Base-by-base conservation (phyloP, 1,140 invertebrate species). In the Portunus trituberculatus region DNA sequence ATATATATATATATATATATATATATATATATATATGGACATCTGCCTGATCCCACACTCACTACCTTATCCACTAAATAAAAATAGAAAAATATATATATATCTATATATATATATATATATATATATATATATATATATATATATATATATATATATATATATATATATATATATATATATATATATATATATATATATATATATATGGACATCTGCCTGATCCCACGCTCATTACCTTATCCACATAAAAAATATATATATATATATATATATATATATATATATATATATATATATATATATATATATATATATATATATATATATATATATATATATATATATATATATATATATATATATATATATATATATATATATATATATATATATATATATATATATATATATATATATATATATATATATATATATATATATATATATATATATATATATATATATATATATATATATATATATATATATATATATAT, bases 271-370 rank as follows among this genome's bases (percentile, higher is more conserved):
- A 76, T 76, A 76, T 76, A 76, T 76, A 76, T 76, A 76, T 76
- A 76, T 76, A 76, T 76, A 76, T 76, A 91, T 39, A 91, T 46
- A 91, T 46, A 91, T 46, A 91, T 46, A 52, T 46, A 91, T 46
- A 10, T 16, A 12, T 32, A 88, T 32, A n/a, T 16, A 31, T 6
- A 6, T 16, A 88, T 0, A 31, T 0, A 31, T 0, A 88, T 0
- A 88, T 2, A 88, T 20, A 88, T 2, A 31, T 31, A 88, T 88
- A n/a, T 91, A 91, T 39, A 91, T 39, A 91, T 39, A 91, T 39
- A 91, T 91, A 91, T 91, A 91, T 91, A 91, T 91, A 91, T 91
- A 91, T 48, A 87, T 87, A 87, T 87, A 87, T 87, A 87, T 87
- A 87, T 12, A 12, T 87, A 8, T 12, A 12, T 28, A 8, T 87